Base-by-base conservation (phyloP, 2,888 invertebrate genomes). In the Himalopsyche anomala region DNA sequence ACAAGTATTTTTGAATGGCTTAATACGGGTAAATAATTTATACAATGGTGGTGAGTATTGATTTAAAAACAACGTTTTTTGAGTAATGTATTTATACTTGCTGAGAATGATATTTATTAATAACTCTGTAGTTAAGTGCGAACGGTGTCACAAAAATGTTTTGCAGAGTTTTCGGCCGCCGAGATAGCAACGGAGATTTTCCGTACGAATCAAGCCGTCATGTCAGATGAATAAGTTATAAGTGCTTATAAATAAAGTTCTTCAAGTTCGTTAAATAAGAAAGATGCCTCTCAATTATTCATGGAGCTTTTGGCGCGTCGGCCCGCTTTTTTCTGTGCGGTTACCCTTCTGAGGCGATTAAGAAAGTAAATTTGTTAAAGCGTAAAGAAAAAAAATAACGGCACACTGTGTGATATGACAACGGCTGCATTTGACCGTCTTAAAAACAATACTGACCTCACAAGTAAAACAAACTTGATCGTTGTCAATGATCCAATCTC, bases 211-310 rank as follows among this genome's bases (percentile, higher is more conserved):
- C 80, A 80, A 79, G 80, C 83, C 85, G 85, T 82, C 85, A 55
- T 87, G 86, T 87, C 84, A 40, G 74, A 85, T 87, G 85, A 87
- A 87, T 87, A 85, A 87, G 62, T 87, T 81, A 87, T 38, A 80
- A n/a, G 51, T 51, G 85, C 85, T 84, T 87, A 87, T 87, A 87
- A 86, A 87, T 87, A 84, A 87, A 86, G 85, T 87, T 87, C 80
- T 54, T 81, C 87, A 83, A 83, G 80, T 82, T 83, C 81, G 56
- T 81, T 87, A 84, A 85, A 87, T 85, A 87, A 87, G 81, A 85
- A 54, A 85, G 84, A 40, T 80, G 36, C 36, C n/a, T 51, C 56
- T 86, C 82, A 84, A 86, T 86, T 86, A 86, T 86, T 86, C 86
- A 86, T 38, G 40, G 79, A 55, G 81, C 84, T 84, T 86, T 86